Percentiles rank a stretch among this genome's conserved stretches.
phyloP scores from a whole-genome alignment of 2,888 invertebrate genomes.

The Dyspetes luteomarginatus region DNA sequence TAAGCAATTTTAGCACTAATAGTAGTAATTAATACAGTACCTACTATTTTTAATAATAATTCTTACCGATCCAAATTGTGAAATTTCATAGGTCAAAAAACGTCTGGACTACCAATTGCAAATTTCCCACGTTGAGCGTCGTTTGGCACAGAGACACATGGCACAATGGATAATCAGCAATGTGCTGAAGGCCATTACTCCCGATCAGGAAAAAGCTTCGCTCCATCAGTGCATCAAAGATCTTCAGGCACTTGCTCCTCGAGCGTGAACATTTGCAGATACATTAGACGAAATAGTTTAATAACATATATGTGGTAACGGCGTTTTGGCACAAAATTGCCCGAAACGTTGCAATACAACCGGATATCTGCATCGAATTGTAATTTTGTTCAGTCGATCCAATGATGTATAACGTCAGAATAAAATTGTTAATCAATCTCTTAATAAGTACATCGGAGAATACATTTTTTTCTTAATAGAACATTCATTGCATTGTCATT shows the following conservation, averaged over 20 bases:
- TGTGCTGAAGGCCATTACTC: conserved; percentile 95
- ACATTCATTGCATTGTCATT: no score
- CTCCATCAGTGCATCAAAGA: conserved; percentile 95
- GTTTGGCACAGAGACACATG: conserved; percentile 96
- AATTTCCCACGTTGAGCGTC: conserved; percentile 91
- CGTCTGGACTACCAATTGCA: conserved; percentile 97
- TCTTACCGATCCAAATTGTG: background rate
- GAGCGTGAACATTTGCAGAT: conserved; percentile 72
- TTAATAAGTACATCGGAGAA: background rate
- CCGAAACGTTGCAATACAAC: conserved; percentile 1
- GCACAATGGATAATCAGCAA: conserved; percentile 95
- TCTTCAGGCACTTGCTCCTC: conserved; percentile 89
- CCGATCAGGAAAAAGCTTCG: conserved; percentile 96
- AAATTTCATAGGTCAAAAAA: conserved; percentile 88
- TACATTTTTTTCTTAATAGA: background rate
- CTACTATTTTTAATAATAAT: background rate
- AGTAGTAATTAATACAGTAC: background rate
- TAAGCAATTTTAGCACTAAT: no score
- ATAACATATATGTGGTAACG: conserved; percentile 25
- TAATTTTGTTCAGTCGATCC: conserved; percentile 55
- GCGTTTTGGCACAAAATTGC: conserved; percentile 13
- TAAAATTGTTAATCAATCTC: conserved; percentile 49
- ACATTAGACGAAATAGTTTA: conserved; percentile 68
- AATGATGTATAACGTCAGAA: conserved; percentile 50
- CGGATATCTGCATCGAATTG: conserved; percentile 30